A percentile compares a stretch with the other conserved stretches of the same genome.
Evolutionary conservation across 2,113 vertebrate genomes (phyloP).

Genomic region (Brachypteracias leptosomus): DNA sequence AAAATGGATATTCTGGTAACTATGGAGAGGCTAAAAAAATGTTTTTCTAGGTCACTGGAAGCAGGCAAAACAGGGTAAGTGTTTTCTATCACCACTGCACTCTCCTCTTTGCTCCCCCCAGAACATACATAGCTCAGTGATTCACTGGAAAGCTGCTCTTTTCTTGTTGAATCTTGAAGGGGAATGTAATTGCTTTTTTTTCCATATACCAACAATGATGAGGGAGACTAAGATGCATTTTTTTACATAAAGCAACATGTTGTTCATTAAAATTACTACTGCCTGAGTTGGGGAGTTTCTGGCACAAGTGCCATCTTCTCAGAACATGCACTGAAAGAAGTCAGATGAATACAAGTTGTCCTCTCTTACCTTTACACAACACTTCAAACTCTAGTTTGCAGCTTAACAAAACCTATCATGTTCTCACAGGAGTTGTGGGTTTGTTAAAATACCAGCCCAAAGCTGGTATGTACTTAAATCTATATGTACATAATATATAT

Average conservation of each 20-base stretch:
- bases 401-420: neutral
- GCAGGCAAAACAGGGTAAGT: constrained; percentile 1
- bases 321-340: neutral
- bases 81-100: neutral
- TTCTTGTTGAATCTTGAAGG: neutral
- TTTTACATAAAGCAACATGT: neutral
- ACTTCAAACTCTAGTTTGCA: neutral
- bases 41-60: constrained; percentile 45
- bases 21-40: constrained; percentile 35
- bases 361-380: neutral
- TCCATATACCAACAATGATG: neutral
- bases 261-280: neutral
- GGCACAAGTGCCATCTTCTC: neutral
- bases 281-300: neutral
- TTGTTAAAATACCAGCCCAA: neutral
- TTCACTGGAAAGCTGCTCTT: constrained; percentile 4
- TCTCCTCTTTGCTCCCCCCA: neutral
- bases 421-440: neutral
- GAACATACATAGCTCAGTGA: neutral
- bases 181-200: constrained; percentile 15
- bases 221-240: neutral
- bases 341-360: neutral
- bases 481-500: neutral
- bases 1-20: constrained; percentile 61
- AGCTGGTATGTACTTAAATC: neutral